Conservation (phyloP, 2,113 vertebrate genomes). For the Pavo muticus region DNA sequence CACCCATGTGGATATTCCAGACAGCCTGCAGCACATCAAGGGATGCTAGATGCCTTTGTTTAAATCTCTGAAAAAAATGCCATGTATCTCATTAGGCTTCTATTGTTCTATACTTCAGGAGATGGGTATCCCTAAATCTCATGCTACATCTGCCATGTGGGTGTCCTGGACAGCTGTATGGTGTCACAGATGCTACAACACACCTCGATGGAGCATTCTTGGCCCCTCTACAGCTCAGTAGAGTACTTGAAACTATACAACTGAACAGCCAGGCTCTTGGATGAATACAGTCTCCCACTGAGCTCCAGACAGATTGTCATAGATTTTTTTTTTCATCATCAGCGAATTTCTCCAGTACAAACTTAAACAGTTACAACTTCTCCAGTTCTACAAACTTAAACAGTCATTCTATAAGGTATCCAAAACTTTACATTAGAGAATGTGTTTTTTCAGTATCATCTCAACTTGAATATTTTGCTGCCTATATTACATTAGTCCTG, state of each 20-base stretch:
- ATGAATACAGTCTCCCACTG: not conserved
- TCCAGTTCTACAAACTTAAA: not conserved
- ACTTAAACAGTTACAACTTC: not conserved
- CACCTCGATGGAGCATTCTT: not conserved
- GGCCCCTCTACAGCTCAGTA: not conserved
- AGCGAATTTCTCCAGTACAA: not conserved
- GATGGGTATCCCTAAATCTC: not conserved
- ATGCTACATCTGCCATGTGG: not conserved
- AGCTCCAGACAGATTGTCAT: not conserved
- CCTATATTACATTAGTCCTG: not conserved
- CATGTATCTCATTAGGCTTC: not conserved
- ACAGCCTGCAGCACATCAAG: not conserved
- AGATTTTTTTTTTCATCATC: not conserved
- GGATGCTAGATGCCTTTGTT: not conserved
- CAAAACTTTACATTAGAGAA: not conserved
- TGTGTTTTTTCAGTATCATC: not conserved
- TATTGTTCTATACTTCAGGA: not conserved
- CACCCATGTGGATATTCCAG: not conserved
- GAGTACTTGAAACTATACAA: not conserved
- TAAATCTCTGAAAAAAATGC: not conserved
- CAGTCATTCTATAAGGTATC: not conserved
- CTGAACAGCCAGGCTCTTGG: not conserved
- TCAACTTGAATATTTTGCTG: not conserved
- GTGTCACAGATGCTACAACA: not conserved
- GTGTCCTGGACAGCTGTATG: not conserved